Conservation (phyloP, 2,797 vertebrate genomes). For the Microchirus variegatus region DNA sequence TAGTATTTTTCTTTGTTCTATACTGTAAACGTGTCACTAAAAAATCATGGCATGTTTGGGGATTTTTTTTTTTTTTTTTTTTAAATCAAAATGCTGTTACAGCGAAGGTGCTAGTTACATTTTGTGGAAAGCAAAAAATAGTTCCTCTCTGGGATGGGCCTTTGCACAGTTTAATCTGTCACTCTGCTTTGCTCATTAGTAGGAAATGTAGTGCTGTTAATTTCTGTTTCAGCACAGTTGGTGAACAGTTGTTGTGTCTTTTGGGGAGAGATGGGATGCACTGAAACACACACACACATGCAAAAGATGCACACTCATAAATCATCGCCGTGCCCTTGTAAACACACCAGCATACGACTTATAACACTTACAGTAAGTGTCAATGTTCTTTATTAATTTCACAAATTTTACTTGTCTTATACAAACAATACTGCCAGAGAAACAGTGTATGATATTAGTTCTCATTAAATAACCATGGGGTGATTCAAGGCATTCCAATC, state of each 20-base stretch:
- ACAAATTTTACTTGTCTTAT: neutral
- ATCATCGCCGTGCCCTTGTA: conserved; percentile 12
- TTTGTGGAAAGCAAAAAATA: conserved; percentile 63
- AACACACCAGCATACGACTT: neutral
- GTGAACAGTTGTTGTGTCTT: conserved; percentile 47
- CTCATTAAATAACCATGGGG: neutral
- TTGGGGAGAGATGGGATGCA: conserved; percentile 25
- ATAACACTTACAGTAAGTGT: conserved; percentile 3
- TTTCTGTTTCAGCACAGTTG: conserved; percentile 49
- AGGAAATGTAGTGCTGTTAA: conserved; percentile 30
- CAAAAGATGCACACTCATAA: neutral
- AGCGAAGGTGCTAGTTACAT: conserved; percentile 43
- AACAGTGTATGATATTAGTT: neutral
- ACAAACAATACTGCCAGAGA: neutral
- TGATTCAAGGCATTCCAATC: too few relatives aligned
- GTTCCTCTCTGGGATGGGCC: conserved; percentile 42
- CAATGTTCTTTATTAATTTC: conserved; percentile 6
- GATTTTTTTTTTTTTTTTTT: conserved; percentile 8
- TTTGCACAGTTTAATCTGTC: conserved; percentile 59
- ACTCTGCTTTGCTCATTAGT: conserved; percentile 66
- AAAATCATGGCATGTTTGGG: conserved; percentile 12
- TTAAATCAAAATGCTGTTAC: conserved; percentile 51
- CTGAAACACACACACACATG: conserved; percentile 12
- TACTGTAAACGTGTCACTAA: conserved; percentile 16
- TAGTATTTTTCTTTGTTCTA: conserved; percentile 23